Base-by-base conservation (phyloP, 2,797 vertebrate species). In the Sandelia bainsii region DNA sequence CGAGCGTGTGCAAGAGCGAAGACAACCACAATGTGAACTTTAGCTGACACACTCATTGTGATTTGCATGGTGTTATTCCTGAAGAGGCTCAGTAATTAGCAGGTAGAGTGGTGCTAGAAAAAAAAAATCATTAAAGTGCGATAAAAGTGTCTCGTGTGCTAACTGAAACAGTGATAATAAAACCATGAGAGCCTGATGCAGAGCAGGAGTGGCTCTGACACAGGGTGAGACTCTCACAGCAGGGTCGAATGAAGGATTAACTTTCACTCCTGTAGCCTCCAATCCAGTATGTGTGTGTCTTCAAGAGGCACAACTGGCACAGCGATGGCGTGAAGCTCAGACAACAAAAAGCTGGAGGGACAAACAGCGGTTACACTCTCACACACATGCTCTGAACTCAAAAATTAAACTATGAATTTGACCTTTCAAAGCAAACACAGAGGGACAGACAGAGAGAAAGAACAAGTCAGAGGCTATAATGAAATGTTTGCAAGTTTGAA, bases 401-500 rank as follows among this genome's bases (percentile, higher is more conserved):
- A 9, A 57, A 32, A 54, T 12, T 22, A 25, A 57, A 75, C 44
- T 4, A 10, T 42, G 46, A 59, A 23, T 45, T 14, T 78, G 74
- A 85, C 74, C 67, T 79, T 77, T 85, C 11, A 46, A 6, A 59
- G 42, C 62, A 63, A 60, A 68, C 51, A 40, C 2, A 5, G 58
- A 63, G 9, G 25, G 62, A 64, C 52, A 10, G 27, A 46, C 5
- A 8, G 45, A 8, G 45, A 13, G n/a, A 57, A 14, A 44, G 40
- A 56, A 57, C 0, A 39, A 37, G 27, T 22, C 46, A 8, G 54
- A 61, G 54, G 20, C 22, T 8, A 1, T 66, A 65, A 80, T 72
- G 64, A 80, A 75, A 78, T 66, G 64, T 80, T 75, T 69, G 68
- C 54, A 62, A 20, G 59, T 61, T 80, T 74, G 37, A 85, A 64